Evolutionary conservation across 2,113 vertebrate genomes (phyloP), one percentile per base, ranked within the genome.

Genomic region (Ariopsis seemanni): DNA sequence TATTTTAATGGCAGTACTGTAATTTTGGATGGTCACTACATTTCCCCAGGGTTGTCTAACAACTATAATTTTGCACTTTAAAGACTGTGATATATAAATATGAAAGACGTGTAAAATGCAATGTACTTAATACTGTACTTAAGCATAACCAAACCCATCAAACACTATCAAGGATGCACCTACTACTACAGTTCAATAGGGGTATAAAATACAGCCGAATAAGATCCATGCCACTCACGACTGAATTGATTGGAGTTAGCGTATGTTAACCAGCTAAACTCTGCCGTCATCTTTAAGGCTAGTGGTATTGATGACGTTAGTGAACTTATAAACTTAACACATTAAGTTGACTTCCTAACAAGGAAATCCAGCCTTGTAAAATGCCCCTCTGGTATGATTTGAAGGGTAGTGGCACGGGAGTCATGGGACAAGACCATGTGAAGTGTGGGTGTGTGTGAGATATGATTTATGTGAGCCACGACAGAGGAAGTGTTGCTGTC

Each of bases 401-500:
- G 20, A 62, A 83, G 57, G 57, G 30, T 50, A 65, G 71, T 48
- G 48, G 60, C 52, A 84, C 67, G 11, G 48, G 69, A 75, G 50
- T 72, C 74, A 84, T 84, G 50, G 71, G 58, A 78, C 79, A 9
- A 62, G 79, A 57, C 52, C 82, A 80, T 86, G 60, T 78, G 55
- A 72, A 75, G 18, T 67, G 34, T 71, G 48, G 18, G 86, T 77
- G 80, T 80, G 80, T 57, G 27, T 82, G 87, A 69, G 65, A 78
- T 55, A 55, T 57, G 74, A 84, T 85, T 85, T 57, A 53, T 85
- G 18, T 77, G n/a, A 82, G 17, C 69, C 82, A 82, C 27, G 83
- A 65, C 83, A 86, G 75, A 89, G 90, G 88, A 90, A 88, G 69
- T 48, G 69, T 74, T 81, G 75, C 77, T 86, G 89, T 85, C 55